These are phyloP conservation scores for Agrotis clavis DNA, from an alignment of 2,888 invertebrate genomes.

Conservation along the genomic window DNA sequence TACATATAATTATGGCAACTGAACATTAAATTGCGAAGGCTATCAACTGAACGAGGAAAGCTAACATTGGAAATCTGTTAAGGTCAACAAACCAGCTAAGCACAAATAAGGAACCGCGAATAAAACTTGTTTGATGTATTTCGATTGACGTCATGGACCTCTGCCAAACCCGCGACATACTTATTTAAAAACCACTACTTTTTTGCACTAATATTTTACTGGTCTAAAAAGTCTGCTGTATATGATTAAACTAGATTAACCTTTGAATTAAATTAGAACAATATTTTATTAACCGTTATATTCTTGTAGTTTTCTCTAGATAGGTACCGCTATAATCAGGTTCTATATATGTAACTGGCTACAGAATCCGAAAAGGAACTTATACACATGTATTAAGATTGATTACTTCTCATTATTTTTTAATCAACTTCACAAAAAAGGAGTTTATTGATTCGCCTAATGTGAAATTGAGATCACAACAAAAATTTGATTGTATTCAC, in stretches of 20 bases:
- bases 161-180: constrained; percentile 15
- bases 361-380: neutral
- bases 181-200: constrained; percentile 43
- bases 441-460: too few relatives aligned
- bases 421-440: neutral
- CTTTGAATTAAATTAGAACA: constrained; percentile 30
- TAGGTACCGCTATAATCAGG: constrained; percentile 5
- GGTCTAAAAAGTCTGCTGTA: constrained; percentile 22
- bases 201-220: neutral
- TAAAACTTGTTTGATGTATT: constrained; percentile 55
- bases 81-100: constrained; percentile 69
- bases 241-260: constrained; percentile 53
- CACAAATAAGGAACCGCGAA: constrained; percentile 57
- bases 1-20: constrained; percentile 40
- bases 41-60: constrained; percentile 73
- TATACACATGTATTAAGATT: neutral
- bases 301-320: neutral
- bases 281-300: constrained; percentile 16
- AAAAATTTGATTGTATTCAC: constrained; percentile 18
- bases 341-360: neutral
- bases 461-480: constrained; percentile 29
- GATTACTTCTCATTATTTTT: neutral
- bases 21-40: constrained; percentile 63
- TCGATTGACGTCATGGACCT: constrained; percentile 51
- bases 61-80: constrained; percentile 72